Evolutionary conservation across 64 coral and sea anemone genomes (phyloP), one percentile per base, ranked within the genome.

Genomic region (Stichodactyla helianthus): DNA sequence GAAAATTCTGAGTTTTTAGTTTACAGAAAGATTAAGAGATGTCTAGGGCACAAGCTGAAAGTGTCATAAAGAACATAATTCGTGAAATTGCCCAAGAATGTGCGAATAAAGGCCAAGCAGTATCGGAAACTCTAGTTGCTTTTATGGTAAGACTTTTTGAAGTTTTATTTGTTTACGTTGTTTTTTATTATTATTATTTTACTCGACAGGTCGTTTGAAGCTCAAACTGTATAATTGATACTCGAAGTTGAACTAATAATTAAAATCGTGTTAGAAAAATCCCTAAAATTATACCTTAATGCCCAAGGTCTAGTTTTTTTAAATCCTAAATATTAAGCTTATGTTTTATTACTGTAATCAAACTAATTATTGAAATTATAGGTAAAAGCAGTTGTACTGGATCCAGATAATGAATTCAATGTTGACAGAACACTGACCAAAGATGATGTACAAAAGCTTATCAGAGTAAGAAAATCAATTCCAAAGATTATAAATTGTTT

Each of bases 31-130:
- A 13, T 20, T 54, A 52, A 22, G 20, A 87, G 58, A 99, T 99
- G 97, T 99, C 97, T 91, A 91, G 91, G 53, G 90, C 97, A 76
- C 97, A 99, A 82, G 97, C 97, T 82, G 97, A 99, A 91, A 99
- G 93, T 79, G 97, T 99, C 82, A 99, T 99, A 70, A 99, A 99
- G 82, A 99, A 99, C 22, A 99, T 99, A 25, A 99, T 99, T 71
- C 90, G 97, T 16, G 97, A 99, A 89, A 99, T 99, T 83, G 97
- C 97, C 12, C 97, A 99, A 70, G 97, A 99, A 93, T 99, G 97
- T 35, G 97, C 93, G 65, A 94, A 90, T 57, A 92, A 92, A 89
- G 97, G 97, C 4, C 97, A 95, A 82, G 97, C 97, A 4, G 97
- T 99, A 13, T 99, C 97, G 0, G 97, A 99, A 64, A 99, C 97